Conservation (phyloP, 2,113 vertebrate genomes). For the Macaca nemestrina region DNA sequence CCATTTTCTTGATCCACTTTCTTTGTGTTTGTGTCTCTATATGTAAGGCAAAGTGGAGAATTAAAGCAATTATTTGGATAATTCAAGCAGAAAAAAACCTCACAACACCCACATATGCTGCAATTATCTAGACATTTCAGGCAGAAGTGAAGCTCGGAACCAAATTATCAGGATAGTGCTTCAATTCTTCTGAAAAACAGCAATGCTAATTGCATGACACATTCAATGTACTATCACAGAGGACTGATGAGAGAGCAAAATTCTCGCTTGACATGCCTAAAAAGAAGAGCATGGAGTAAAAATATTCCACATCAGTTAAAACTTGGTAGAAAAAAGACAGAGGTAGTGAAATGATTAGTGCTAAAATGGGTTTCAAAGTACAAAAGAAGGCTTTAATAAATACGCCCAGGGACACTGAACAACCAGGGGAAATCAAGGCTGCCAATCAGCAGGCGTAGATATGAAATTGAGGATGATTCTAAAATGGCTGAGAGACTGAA, state of each 20-base stretch:
- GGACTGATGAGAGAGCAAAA: not conserved
- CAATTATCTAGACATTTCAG: conserved; percentile 44
- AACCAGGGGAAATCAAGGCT: not conserved
- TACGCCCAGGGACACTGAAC: not conserved
- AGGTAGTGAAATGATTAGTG: not conserved
- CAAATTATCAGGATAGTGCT: not conserved
- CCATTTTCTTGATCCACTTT: not conserved
- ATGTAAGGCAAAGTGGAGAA: not conserved
- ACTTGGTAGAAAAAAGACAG: not conserved
- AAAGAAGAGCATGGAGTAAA: not conserved
- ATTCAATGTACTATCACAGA: not conserved
- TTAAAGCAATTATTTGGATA: conserved; percentile 31
- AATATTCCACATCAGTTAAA: not conserved
- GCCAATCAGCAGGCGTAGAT: not conserved
- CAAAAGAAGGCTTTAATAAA: conserved; percentile 14
- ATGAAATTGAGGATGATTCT: conserved; percentile 11
- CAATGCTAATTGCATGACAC: conserved; percentile 6
- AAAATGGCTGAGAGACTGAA: conserved; percentile 38
- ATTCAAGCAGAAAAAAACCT: conserved; percentile 22
- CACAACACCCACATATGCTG: not conserved
- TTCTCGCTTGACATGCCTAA: not conserved
- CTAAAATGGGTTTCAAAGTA: not conserved
- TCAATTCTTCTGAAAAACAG: not conserved
- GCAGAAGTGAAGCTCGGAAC: not conserved
- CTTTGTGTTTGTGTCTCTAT: not conserved